Percentiles rank a stretch among this genome's conserved stretches.
Evolutionary conservation across 2,797 vertebrate genomes (phyloP).

Genomic region (Sebastes itinus): DNA sequence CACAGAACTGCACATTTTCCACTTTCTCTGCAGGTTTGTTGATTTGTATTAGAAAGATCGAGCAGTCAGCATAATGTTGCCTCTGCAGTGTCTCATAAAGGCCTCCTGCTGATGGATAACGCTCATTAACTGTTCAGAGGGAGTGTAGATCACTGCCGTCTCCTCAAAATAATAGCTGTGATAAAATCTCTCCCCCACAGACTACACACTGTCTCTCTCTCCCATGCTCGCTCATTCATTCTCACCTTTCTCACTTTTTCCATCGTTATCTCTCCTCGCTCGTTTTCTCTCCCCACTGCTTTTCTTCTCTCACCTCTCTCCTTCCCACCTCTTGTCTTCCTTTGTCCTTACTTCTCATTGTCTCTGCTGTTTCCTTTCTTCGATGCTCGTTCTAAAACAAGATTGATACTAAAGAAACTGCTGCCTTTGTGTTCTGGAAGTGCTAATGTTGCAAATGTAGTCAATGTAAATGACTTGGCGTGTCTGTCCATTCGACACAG

Average conservation of each 20-base stretch:
- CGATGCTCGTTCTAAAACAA: neutral
- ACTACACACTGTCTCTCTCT: neutral
- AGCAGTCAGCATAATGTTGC: slow-evolving; percentile 74
- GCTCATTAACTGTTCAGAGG: slow-evolving; percentile 72
- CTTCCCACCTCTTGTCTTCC: neutral
- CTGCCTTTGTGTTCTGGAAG: slow-evolving; percentile 26
- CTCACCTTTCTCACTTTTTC: neutral
- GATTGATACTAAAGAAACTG: slow-evolving; percentile 29
- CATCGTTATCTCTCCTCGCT: slow-evolving; percentile 10
- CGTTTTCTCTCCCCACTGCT: neutral
- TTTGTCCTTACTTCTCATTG: slow-evolving; percentile 12
- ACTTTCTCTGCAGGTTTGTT: slow-evolving; percentile 57
- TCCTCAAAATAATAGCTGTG: slow-evolving; percentile 72
- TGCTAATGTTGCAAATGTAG: slow-evolving; percentile 8
- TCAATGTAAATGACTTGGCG: slow-evolving; percentile 41
- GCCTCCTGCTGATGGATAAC: slow-evolving; percentile 71
- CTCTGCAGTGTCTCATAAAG: slow-evolving; percentile 73
- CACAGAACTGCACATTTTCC: slow-evolving; percentile 42
- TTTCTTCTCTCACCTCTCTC: neutral
- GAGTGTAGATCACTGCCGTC: slow-evolving; percentile 66
- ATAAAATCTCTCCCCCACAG: slow-evolving; percentile 64
- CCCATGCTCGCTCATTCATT: neutral
- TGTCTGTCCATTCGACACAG: neutral
- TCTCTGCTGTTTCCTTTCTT: neutral
- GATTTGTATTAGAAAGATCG: slow-evolving; percentile 61